Evolutionary conservation across 2,888 invertebrate genomes (phyloP), one percentile per base, ranked within the genome.

Genomic region (Clunio marinus): DNA sequence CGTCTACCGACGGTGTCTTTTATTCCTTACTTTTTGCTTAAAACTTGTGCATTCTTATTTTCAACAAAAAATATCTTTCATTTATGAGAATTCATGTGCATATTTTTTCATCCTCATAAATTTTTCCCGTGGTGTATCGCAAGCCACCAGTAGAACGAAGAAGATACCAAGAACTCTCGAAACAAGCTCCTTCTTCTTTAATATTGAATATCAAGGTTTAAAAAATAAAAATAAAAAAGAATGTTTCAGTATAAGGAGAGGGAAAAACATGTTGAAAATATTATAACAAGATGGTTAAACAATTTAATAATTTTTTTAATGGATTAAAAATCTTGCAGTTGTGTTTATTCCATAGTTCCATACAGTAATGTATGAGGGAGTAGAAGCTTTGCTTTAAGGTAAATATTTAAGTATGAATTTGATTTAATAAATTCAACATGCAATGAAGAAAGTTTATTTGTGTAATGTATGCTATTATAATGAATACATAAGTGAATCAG

Each of bases 261-360:
- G 10, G n/a, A 62, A 41, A 62, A 41, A 32, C 59, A 59, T 59
- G 59, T 59, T 24, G 13, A 17, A 59, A 59, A 59, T 35, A 35
- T 35, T 59, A 28, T 59, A 59, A 59, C 37, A 32, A 41, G 62
- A 41, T 62, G 62, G 62, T 62, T 62, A 37, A 62, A 62, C 62
- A 62, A 62, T 62, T 62, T 62, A 62, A 62, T 62, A 62, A 55
- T 55, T 20, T 62, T 62, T 62, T 59, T 62, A 62, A 57, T 17
- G 25, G 27, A 24, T 25, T 25, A 59, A 32, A 41, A 62, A 62
- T 24, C 62, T 22, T 62, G 62, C 17, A 62, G 62, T 62, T 37
- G 41, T 28, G 37, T 45, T 41, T 62, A 41, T 62, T 37, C n/a
- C n/a, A n/a, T n/a, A n/a, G n/a, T 62, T 41, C 13, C 41, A 41